A percentile compares a stretch with the other conserved stretches of the same genome.
phyloP scores from a whole-genome alignment of 1,140 invertebrate genomes.

The Anastrepha ludens region DNA sequence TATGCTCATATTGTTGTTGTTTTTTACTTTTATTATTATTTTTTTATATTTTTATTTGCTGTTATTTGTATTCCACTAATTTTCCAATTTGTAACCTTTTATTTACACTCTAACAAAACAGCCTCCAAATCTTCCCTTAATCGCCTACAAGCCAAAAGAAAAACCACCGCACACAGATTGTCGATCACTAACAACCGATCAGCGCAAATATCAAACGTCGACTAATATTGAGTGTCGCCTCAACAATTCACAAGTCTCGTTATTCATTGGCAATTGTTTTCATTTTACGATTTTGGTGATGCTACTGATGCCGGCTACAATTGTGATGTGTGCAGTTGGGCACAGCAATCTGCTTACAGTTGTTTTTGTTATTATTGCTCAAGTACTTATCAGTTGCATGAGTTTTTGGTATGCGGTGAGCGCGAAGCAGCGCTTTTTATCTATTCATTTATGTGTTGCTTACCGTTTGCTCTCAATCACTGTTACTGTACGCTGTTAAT shows the following conservation, averaged over 20 bases:
- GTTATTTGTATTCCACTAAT: not conserved
- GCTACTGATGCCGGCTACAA: not conserved
- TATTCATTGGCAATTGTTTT: conserved; percentile 34
- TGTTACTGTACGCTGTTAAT: not conserved
- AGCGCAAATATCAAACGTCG: conserved; percentile 21
- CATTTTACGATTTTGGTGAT: conserved; percentile 10
- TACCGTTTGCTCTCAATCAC: not conserved
- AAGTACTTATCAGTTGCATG: conserved; percentile 22
- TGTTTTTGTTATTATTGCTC: not conserved
- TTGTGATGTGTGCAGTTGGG: not conserved
- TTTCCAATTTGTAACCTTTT: not conserved
- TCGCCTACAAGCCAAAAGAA: not conserved
- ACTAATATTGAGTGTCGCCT: not conserved
- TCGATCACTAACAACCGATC: conserved; percentile 14
- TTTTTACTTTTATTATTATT: not conserved
- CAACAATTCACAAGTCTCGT: not conserved
- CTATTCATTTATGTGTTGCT: not conserved
- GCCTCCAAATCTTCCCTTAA: not conserved
- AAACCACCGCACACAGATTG: not conserved
- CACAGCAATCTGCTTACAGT: not conserved
- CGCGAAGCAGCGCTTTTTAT: not conserved
- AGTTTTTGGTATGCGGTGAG: not conserved
- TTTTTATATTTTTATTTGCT: not conserved
- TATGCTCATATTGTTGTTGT: not conserved
- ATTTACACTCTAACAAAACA: not conserved